phyloP scores from a whole-genome alignment of 2,113 vertebrate genomes.

The Anseranas semipalmata region DNA sequence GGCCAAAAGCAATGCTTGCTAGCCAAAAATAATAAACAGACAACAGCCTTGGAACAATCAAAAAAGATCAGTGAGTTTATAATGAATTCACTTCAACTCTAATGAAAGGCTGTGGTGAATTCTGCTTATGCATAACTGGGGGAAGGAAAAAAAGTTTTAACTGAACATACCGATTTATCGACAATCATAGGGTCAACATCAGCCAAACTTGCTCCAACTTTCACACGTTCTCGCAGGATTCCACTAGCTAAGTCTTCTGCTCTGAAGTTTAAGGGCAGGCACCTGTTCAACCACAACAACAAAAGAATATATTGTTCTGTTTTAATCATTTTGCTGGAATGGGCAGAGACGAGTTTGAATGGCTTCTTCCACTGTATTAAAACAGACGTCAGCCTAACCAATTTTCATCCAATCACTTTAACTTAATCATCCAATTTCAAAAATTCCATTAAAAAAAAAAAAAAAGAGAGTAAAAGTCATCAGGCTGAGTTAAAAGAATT shows the following conservation, averaged over 20 bases:
- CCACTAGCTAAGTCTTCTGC: conserved; percentile 93
- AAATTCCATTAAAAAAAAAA: not conserved
- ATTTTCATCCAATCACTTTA: not conserved
- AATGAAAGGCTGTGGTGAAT: not conserved
- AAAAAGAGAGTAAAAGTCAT: not conserved
- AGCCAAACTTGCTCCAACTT: conserved; percentile 96
- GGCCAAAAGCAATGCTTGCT: not conserved
- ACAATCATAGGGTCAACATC: conserved; percentile 98
- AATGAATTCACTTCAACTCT: not conserved
- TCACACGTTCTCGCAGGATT: conserved; percentile 91
- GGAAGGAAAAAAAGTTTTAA: not conserved
- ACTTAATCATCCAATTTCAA: not conserved
- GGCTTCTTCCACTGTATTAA: not conserved
- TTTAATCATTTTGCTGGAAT: not conserved
- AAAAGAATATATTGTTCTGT: not conserved
- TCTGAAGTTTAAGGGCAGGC: conserved; percentile 95
- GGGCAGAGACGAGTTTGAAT: not conserved
- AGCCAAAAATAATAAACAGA: not conserved
- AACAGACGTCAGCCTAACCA: not conserved
- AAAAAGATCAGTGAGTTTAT: not conserved
- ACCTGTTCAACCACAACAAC: conserved; percentile 75
- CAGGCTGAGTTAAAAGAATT: not conserved
- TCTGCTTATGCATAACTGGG: not conserved
- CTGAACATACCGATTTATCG: conserved; percentile 88
- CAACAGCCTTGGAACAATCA: not conserved